phyloP scores from a whole-genome alignment of 1,140 invertebrate species.

The Aethina tumida region DNA sequence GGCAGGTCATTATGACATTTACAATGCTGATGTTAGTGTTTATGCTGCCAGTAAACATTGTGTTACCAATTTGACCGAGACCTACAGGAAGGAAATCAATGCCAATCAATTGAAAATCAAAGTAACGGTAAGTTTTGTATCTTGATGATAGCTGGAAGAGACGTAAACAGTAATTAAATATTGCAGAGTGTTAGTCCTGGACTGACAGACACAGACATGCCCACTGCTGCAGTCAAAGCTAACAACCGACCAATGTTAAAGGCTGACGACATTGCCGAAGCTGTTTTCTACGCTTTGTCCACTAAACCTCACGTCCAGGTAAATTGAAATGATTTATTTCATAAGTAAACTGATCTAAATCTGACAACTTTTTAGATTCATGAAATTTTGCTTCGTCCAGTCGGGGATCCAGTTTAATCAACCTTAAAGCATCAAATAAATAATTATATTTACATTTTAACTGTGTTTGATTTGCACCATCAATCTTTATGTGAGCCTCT shows the following conservation, averaged over 20 bases:
- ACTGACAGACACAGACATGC: constrained; percentile 1
- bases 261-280: constrained; percentile 4
- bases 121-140: constrained; percentile 48
- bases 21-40: constrained; percentile 31
- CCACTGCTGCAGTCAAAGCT: not conserved
- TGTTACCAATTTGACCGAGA: constrained; percentile 52
- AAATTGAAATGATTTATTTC: not conserved
- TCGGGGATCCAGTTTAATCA: no score
- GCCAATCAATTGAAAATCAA: constrained; percentile 48
- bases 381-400: no score
- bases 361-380: no score
- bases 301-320: constrained; percentile 4
- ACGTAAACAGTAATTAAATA: not conserved
- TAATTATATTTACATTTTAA: no score
- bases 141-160: not conserved
- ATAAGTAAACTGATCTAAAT: no score
- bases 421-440: no score
- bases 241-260: not conserved
- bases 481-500: no score
- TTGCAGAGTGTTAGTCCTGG: constrained; percentile 8
- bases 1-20: constrained; percentile 40
- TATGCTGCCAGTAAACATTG: constrained; percentile 61
- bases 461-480: no score
- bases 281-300: constrained; percentile 2
- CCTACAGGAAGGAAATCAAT: constrained; percentile 52